Conservation (phyloP, 92 coral and sea anemone species). For the Zoanthus gigantus region DNA sequence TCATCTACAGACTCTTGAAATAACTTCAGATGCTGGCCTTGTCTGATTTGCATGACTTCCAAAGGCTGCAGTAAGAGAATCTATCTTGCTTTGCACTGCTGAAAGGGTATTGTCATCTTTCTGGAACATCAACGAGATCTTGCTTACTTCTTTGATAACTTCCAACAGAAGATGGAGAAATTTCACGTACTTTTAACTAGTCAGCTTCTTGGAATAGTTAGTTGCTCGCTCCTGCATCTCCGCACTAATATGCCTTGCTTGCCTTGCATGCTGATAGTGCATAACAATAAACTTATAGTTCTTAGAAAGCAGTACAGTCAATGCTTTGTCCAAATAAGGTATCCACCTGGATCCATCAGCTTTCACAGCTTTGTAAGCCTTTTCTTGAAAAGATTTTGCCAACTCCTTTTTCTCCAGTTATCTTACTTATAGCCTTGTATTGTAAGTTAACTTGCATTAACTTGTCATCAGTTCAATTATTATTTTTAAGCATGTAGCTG, state of each 20-base stretch:
- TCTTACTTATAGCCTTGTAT: no score
- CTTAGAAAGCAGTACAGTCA: constrained; percentile 27
- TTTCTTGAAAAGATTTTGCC: constrained; percentile 26
- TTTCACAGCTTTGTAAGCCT: constrained; percentile 38
- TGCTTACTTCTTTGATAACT: constrained; percentile 31
- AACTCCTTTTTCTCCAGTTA: neutral
- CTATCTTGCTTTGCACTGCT: constrained; percentile 46
- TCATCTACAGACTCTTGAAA: constrained; percentile 2
- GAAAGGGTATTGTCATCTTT: constrained; percentile 48
- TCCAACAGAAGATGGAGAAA: constrained; percentile 53
- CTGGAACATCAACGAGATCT: constrained; percentile 50
- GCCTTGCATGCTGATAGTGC: constrained; percentile 49
- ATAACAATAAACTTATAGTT: constrained; percentile 41
- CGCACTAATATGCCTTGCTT: constrained; percentile 48
- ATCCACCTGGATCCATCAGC: constrained; percentile 58
- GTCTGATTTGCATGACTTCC: neutral
- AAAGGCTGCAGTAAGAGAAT: neutral
- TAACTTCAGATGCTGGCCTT: neutral
- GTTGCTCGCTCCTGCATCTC: constrained; percentile 40
- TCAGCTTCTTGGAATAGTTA: constrained; percentile 34
- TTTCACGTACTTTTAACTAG: constrained; percentile 28
- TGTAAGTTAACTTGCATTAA: no score
- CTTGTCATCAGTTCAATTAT: no score
- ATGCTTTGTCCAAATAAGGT: constrained; percentile 42
- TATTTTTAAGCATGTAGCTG: no score